Conservation (phyloP, 1,140 invertebrate genomes). For the Papilio machaon region DNA sequence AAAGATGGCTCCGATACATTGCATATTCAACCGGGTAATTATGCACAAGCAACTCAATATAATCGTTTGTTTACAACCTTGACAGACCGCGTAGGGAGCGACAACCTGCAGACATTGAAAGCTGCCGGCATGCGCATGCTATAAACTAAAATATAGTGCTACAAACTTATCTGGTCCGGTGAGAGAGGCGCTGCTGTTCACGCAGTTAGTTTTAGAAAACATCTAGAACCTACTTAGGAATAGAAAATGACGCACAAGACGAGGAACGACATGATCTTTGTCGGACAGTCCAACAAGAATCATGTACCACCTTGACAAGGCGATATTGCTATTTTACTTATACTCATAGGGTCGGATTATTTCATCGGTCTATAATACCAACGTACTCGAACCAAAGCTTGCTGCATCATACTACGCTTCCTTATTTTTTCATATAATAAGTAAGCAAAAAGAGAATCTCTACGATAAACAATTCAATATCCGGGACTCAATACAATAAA, state of each 20-base stretch:
- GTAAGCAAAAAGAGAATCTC: slow-evolving; percentile 36
- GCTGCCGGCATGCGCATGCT: neutral
- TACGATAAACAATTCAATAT: slow-evolving; percentile 38
- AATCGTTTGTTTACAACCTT: slow-evolving; percentile 36
- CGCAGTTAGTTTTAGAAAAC: no score
- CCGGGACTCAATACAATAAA: slow-evolving; percentile 34
- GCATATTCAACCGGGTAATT: slow-evolving; percentile 20
- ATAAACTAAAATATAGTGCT: slow-evolving; percentile 27
- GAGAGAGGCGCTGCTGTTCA: neutral
- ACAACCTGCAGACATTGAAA: slow-evolving; percentile 32
- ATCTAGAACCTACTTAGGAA: no score
- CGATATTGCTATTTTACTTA: neutral
- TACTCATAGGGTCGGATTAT: neutral
- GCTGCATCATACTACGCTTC: slow-evolving; percentile 41
- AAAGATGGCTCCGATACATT: slow-evolving; percentile 14
- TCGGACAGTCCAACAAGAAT: no score
- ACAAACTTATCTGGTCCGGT: neutral
- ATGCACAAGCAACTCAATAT: slow-evolving; percentile 21
- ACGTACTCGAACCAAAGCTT: slow-evolving; percentile 35
- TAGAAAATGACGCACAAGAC: no score
- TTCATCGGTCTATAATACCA: neutral
- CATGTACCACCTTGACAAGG: no score
- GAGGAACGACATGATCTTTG: no score
- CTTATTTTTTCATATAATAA: slow-evolving; percentile 42
- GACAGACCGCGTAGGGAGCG: slow-evolving; percentile 29